A percentile compares a stretch with the other conserved stretches of the same genome.
These are phyloP conservation scores for Limnephilus rhombicus DNA, from an alignment of 2,888 invertebrate species.

Conservation along the genomic window DNA sequence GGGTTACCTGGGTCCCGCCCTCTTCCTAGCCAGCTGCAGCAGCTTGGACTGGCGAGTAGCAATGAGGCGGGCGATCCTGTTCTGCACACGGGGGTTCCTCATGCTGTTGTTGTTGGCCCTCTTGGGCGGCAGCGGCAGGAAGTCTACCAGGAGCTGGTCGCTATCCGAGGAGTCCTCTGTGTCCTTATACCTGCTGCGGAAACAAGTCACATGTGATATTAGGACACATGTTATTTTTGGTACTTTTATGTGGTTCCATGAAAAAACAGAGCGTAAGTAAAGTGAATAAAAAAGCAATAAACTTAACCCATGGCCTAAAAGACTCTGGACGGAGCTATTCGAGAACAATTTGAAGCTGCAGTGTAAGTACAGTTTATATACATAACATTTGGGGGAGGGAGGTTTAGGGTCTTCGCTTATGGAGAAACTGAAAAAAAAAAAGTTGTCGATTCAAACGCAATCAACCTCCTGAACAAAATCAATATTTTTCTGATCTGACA, in stretches of 20 bases:
- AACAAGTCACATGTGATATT: not conserved
- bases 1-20: slow-evolving; percentile 70
- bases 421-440: no score
- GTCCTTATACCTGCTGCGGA: slow-evolving; percentile 69
- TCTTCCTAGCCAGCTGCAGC: slow-evolving; percentile 81
- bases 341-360: no score
- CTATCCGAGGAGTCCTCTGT: slow-evolving; percentile 70
- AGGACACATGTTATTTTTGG: not conserved
- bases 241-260: not conserved
- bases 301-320: no score
- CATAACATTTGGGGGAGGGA: no score
- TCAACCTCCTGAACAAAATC: no score
- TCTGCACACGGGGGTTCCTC: slow-evolving; percentile 76
- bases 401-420: no score
- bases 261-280: no score
- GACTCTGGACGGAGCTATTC: no score
- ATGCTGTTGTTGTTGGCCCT: slow-evolving; percentile 72
- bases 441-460: no score
- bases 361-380: no score
- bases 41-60: slow-evolving; percentile 84
- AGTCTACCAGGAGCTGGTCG: slow-evolving; percentile 72
- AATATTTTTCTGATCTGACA: no score
- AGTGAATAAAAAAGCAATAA: no score
- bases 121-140: slow-evolving; percentile 72
- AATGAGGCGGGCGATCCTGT: slow-evolving; percentile 76